Evolutionary conservation across 2,797 vertebrate species (phyloP), one percentile per base, ranked within the genome.

Genomic region (Microcaecilia unicolor): DNA sequence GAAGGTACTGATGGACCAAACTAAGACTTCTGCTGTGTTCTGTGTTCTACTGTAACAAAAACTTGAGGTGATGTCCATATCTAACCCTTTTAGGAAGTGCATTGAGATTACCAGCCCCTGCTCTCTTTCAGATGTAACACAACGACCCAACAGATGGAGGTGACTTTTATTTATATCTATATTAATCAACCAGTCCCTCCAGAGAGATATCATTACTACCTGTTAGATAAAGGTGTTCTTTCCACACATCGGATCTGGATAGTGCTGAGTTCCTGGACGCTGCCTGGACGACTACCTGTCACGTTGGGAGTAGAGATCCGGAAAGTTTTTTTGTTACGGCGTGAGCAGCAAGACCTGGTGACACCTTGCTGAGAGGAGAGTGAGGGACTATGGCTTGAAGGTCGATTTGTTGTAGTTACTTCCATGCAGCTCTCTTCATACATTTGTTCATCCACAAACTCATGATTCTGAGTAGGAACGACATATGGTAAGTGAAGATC

Each of bases 261-360:
- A 38, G 91, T 94, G 64, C 92, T 96, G 51, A 97, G 91, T 61
- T 98, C 94, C 56, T 95, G 93, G 50, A 97, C 53, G 6, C 83
- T 87, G 45, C 80, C 87, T 6, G 76, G 75, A 12, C 70, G 82
- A 37, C 85, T 86, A 22, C 67, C 75, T 1, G 54, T 41, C 18
- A 67, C 40, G 32, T 87, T 80, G 46, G 89, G 66, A 54, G 91
- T 92, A 0, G 88, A 85, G 27, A 92, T 80, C 22, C 74, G 84
- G 68, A 89, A 89, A 38, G 76, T 85, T 66, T 88, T 92, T 68
- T 88, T 90, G 45, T 88, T 88, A 49, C 91, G 64, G 12, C 83
- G 75, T 15, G 86, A 88, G 28, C 83, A 75, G 64, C 93, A 98
- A 30, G 91, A 93, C 66, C 90, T 85, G 44, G 87, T 77, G 36